Evolutionary conservation across 2,113 vertebrate species (phyloP), one percentile per base, ranked within the genome.

Genomic region (Pteronura brasiliensis): DNA sequence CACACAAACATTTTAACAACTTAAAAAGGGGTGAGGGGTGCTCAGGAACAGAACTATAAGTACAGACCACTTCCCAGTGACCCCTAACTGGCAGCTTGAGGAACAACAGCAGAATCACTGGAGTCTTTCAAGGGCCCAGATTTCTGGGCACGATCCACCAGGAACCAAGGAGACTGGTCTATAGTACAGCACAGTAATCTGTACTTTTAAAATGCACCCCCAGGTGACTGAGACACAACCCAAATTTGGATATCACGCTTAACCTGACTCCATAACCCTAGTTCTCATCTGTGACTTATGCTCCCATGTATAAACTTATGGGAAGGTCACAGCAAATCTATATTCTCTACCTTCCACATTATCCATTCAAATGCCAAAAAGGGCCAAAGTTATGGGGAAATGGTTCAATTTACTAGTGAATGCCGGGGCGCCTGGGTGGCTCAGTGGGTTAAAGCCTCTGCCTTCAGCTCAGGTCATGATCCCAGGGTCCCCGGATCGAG

Each of bases 331-430:
- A 79, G 47, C 81, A 72, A 65, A 97, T 59, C 44, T 88, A 69
- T 81, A 90, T 55, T 92, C 42, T 65, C 47, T 90, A 63, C 17
- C 69, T 79, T 52, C 27, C 34, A 95, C 3, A 57, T 10, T 65
- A 95, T 15, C 42, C 59, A 88, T 39, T 91, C 69, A 89, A 94
- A 86, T 72, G 18, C 27, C 71, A 96, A 97, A 91, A 86, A 2
- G 2, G 36, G 20, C 17, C 31, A 84, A 72, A 25, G 17, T 80
- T 95, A 88, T 31, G 49, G 49, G 7, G 29, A 65, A 94, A 93
- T 1, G 87, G 39, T 88, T 97, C 74, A 90, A 27, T 91, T 49
- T 95, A 69, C 20, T 95, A 85, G 82, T 86, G 93, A 97, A 95
- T 65, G 49, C 3, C 61, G 0, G 52, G 52, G 52, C 17, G 17